Evolutionary conservation across 2,113 vertebrate genomes (phyloP), one percentile per base, ranked within the genome.

Genomic region (Orthonyx spaldingii): DNA sequence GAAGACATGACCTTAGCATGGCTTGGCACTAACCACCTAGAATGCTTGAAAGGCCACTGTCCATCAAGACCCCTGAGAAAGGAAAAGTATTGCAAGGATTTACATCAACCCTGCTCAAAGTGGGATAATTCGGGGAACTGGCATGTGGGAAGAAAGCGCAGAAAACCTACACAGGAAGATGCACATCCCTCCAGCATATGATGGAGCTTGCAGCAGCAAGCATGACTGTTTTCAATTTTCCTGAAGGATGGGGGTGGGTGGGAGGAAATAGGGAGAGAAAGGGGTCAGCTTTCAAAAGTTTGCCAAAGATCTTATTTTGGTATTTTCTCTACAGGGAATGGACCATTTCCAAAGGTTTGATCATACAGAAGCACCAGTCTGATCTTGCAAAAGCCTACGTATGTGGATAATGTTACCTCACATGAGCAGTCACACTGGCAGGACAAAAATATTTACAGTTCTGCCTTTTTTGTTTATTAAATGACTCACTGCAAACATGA

Each of bases 211-310:
- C 74, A 92, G 55, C 32, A 83, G 61, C 74, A 94, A 42, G 84
- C 74, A 65, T 19, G 18, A 37, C 78, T 96, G 76, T 70, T 90
- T 89, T 75, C 70, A 91, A 63, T 93, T 94, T 83, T 89, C 87
- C 70, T 61, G 46, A 85, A 92, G 53, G 68, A 83, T 35, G 23
- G 46, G 63, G 79, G 53, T 79, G n/a, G 61, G 70, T 0, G 1
- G 44, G 41, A 90, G 14, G 66, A 85, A 90, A 75, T 5, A 55
- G 16, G 47, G 49, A 69, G 44, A 66, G 77, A 95, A 78, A 85
- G 16, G n/a, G 87, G 78, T 93, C 87, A 86, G 75, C 92, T 93
- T 94, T 88, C 75, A 91, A 7, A 89, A 95, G 75, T 55, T 65
- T 69, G 63, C 50, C 61, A 76, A 87, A 55, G 23, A 74, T 50